Percentiles rank a stretch among this genome's conserved stretches.
Conservation (phyloP, 1,140 invertebrate genomes). For the Scaptomyza pallida region DNA sequence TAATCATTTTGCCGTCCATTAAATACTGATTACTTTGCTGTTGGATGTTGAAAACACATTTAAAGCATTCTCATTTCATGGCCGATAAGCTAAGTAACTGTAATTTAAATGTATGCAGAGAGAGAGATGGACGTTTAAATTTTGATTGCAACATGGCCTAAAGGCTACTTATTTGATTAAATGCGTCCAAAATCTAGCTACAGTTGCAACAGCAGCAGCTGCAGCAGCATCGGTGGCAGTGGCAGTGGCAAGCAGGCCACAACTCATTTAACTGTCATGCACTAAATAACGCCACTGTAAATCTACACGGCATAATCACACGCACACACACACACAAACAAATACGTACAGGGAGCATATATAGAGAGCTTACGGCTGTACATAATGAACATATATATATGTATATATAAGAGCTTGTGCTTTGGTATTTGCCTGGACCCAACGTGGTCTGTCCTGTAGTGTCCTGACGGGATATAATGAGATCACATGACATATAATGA, state of each 20-base stretch:
- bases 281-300: conserved; percentile 75
- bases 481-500: conserved; percentile 81
- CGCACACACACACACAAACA: conserved; percentile 17
- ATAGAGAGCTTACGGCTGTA: conserved; percentile 56
- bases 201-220: conserved; percentile 15
- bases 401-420: conserved; percentile 5
- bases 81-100: conserved; percentile 10
- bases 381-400: conserved; percentile 50
- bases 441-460: conserved; percentile 6
- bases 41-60: conserved; percentile 5
- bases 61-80: conserved; percentile 1
- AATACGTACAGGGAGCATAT: conserved; percentile 6
- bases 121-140: conserved; percentile 23
- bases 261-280: conserved; percentile 81
- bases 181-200: conserved; percentile 55
- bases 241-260: conserved; percentile 36
- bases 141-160: conserved; percentile 27
- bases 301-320: conserved; percentile 58
- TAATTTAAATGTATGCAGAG: conserved; percentile 29
- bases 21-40: conserved; percentile 21
- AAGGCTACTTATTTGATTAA: conserved; percentile 64
- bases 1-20: conserved; percentile 8
- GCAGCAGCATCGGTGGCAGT: too few relatives aligned
- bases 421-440: conserved; percentile 9
- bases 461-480: conserved; percentile 60